phyloP scores from a whole-genome alignment of 2,113 vertebrate species.

The Larimichthys polyactis region DNA sequence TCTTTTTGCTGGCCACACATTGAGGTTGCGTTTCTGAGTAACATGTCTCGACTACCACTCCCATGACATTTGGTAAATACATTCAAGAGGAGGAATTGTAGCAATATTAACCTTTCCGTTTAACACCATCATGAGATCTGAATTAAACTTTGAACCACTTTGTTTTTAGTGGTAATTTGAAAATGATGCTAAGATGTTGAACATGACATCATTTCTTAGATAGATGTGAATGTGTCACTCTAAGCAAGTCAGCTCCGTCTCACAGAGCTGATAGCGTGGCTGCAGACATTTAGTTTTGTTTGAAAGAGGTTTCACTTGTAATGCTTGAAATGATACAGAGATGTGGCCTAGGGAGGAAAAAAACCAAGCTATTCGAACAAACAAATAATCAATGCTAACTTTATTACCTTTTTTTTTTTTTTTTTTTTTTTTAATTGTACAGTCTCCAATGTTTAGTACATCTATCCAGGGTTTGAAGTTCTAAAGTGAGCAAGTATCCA shows the following conservation, averaged over 20 bases:
- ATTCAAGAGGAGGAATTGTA: not conserved
- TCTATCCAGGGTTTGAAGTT: not conserved
- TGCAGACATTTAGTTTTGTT: no score
- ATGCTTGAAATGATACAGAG: no score
- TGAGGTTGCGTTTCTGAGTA: not conserved
- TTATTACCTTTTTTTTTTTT: not conserved
- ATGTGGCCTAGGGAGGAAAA: no score
- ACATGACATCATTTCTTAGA: not conserved
- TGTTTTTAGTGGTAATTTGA: not conserved
- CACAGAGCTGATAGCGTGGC: no score
- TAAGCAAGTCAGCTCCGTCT: not conserved
- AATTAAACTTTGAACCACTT: no score
- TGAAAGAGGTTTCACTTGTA: no score
- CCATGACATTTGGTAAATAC: not conserved
- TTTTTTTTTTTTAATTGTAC: not conserved
- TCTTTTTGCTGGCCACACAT: not conserved
- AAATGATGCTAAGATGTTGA: not conserved
- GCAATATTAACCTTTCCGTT: not conserved
- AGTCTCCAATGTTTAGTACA: not conserved
- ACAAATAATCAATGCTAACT: no score
- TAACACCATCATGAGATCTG: no score
- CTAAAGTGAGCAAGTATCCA: not conserved
- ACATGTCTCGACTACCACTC: not conserved
- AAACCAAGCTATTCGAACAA: no score
- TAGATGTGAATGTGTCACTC: not conserved